A percentile compares a stretch with the other conserved stretches of the same genome.
Evolutionary conservation across 2,797 vertebrate species (phyloP).

Genomic region (Pangasius krempfi): DNA sequence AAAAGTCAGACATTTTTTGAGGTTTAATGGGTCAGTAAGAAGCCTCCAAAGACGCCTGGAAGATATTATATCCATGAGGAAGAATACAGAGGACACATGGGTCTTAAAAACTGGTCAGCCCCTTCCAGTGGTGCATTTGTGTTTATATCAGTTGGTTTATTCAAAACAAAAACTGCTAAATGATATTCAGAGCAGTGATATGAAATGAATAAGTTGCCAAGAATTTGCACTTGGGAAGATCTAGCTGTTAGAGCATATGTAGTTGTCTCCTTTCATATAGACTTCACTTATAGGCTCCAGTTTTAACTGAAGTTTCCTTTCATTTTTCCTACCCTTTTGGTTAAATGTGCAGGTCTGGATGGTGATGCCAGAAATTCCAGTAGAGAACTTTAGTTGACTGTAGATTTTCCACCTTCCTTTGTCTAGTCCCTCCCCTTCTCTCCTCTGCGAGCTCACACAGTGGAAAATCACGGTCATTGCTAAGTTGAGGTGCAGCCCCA

Average conservation of each 20-base stretch:
- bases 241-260: not conserved
- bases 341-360: constrained; percentile 70
- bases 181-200: not conserved
- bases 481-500: constrained; percentile 54
- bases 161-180: not conserved
- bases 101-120: constrained; percentile 50
- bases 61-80: constrained; percentile 63
- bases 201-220: not conserved
- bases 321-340: constrained; percentile 58
- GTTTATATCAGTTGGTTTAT: not conserved
- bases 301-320: constrained; percentile 21
- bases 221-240: not conserved
- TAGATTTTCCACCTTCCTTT: constrained; percentile 69
- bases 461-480: constrained; percentile 79
- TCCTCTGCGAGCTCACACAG: constrained; percentile 57
- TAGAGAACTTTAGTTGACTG: constrained; percentile 70
- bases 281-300: not conserved
- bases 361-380: constrained; percentile 79
- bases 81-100: constrained; percentile 45
- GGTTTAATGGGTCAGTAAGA: constrained; percentile 43
- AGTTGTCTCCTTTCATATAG: not conserved
- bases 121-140: not conserved
- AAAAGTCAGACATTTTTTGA: constrained; percentile 45
- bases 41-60: constrained; percentile 63
- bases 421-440: constrained; percentile 72